Base-by-base conservation (phyloP, 2,797 vertebrate species). In the Oreochromis grahami region DNA sequence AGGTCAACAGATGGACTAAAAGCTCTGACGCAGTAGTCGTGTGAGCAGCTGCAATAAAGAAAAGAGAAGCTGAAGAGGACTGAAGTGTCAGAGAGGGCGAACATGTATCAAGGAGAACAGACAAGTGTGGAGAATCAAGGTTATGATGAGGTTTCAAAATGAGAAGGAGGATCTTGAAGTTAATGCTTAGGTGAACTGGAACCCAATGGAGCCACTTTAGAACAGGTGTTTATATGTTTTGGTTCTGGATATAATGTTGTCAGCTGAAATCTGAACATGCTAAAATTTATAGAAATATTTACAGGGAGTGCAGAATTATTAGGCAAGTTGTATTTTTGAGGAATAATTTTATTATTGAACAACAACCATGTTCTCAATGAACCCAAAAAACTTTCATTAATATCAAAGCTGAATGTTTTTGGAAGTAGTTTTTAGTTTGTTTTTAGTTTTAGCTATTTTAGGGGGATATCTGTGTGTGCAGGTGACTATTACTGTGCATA, bases 11-110 rank as follows among this genome's bases (percentile, higher is more conserved):
- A 32, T 58, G 14, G 26, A 58, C 29, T 58, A 32, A 58, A 32
- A 1, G 0, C 55, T 58, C 26, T 58, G 26, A 58, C 8, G 17
- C 26, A 0, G 55, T 6, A 17, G 55, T 58, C 1, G 1, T 17
- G 55, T 17, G 55, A 58, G 15, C 26, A 58, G 55, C 26, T 58
- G 15, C 26, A 32, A 8, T 58, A 58, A 58, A 58, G 55, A 58
- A 17, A 58, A 58, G 55, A 58, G 0, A 17, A 6, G 26, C 55
- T 0, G 26, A 8, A 34, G 34, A 34, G 34, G 34, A 34, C 34
- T 3, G 34, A 32, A 58, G 14, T 58, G 55, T 32, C 26, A 58
- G 17, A 58, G 55, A 32, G 2, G 1, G 8, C 8, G 26, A 58
- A 26, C 1, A 17, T 58, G 55, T 58, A 17, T 32, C 1, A 5